A percentile compares a stretch with the other conserved stretches of the same genome.
Conservation (phyloP, 2,113 vertebrate genomes). For the Vulpes vulpes region DNA sequence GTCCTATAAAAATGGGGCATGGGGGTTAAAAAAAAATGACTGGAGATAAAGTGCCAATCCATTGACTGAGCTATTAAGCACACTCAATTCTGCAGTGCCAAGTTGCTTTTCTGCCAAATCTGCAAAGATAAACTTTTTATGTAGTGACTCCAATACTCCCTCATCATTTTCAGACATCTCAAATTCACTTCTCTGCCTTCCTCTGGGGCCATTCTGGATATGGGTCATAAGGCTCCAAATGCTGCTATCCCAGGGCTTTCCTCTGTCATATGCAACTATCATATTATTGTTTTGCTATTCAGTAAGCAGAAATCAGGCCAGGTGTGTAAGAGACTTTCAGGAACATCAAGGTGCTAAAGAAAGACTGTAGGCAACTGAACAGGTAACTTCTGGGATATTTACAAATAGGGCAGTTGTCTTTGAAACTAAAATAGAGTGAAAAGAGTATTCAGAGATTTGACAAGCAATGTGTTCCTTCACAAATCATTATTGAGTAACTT, state of each 20-base stretch:
- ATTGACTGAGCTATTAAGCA: slow-evolving; percentile 55
- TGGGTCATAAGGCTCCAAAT: slow-evolving; percentile 53
- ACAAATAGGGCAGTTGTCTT: background rate
- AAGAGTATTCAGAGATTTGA: slow-evolving; percentile 41
- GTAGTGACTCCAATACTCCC: slow-evolving; percentile 20
- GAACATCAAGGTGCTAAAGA: background rate
- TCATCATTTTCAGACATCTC: slow-evolving; percentile 40
- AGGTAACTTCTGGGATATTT: background rate
- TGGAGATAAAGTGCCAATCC: slow-evolving; percentile 65
- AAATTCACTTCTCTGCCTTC: slow-evolving; percentile 7
- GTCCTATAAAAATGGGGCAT: slow-evolving; percentile 91
- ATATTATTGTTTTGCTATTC: background rate
- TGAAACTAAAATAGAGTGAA: background rate
- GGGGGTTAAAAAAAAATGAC: slow-evolving; percentile 46
- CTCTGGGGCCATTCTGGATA: slow-evolving; percentile 15
- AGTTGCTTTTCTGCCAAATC: slow-evolving; percentile 74
- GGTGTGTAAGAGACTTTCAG: slow-evolving; percentile 28
- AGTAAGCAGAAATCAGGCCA: background rate
- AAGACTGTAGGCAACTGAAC: background rate
- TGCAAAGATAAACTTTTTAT: slow-evolving; percentile 68
- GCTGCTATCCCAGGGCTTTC: background rate
- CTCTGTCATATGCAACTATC: background rate
- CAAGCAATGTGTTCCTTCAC: background rate
- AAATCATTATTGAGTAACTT: slow-evolving; percentile 58
- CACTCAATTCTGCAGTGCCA: slow-evolving; percentile 48